These are phyloP conservation scores for Sicus ferrugineus DNA, from an alignment of 2,888 invertebrate genomes.

Conservation along the genomic window DNA sequence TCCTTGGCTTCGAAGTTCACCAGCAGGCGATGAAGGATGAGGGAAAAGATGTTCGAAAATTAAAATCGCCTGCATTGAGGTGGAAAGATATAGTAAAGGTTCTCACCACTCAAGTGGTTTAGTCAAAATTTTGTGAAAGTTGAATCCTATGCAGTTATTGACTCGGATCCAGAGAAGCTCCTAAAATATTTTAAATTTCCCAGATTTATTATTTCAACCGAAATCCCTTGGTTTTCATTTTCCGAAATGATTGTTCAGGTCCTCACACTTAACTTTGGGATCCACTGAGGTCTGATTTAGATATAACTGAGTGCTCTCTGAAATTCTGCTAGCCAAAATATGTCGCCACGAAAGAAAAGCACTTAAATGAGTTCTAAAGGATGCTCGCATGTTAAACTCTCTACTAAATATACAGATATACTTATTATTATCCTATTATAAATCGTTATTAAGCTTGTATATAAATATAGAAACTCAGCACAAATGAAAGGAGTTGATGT, in stretches of 20 bases:
- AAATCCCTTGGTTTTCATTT: background rate
- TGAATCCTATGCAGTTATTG: background rate
- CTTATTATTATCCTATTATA: background rate
- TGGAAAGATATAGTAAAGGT: no score
- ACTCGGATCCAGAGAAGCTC: background rate
- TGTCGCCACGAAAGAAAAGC: background rate
- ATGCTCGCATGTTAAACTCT: background rate
- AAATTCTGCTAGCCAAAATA: background rate
- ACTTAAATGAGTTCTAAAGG: background rate
- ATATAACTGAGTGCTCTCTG: no score
- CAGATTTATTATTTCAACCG: conserved; percentile 13
- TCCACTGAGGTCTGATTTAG: no score
- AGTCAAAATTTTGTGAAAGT: conserved; percentile 4
- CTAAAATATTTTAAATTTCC: conserved; percentile 23
- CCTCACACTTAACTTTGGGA: no score
- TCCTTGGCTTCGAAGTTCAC: conserved; percentile 81
- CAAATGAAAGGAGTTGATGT: background rate
- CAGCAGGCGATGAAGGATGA: conserved; percentile 68
- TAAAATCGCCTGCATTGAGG: background rate
- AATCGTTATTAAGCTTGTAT: background rate
- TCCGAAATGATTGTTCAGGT: background rate
- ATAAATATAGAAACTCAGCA: background rate
- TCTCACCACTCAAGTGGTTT: background rate
- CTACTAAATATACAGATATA: background rate
- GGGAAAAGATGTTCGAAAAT: background rate